Percentiles rank a stretch among this genome's conserved stretches.
These are phyloP conservation scores for Venustaconcha ellipsiformis DNA, from an alignment of 1,140 invertebrate species.

Conservation along the genomic window DNA sequence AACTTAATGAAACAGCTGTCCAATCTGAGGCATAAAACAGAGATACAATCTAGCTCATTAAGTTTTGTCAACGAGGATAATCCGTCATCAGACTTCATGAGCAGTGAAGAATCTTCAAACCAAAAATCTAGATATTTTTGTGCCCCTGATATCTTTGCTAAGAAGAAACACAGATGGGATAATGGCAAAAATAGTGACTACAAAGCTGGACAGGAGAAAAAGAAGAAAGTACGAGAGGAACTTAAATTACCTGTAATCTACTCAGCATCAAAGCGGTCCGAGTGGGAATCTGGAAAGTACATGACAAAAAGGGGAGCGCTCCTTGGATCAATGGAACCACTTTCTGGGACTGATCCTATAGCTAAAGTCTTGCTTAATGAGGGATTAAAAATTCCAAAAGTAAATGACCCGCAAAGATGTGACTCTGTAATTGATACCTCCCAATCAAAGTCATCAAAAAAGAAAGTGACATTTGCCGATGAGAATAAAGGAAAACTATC, in stretches of 20 bases:
- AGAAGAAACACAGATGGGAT: conserved; percentile 11
- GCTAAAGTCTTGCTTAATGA: conserved; percentile 17
- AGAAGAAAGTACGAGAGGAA: conserved; percentile 27
- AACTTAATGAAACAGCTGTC: conserved; percentile 38
- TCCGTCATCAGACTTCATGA: too few relatives aligned
- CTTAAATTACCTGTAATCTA: conserved; percentile 29
- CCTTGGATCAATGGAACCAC: conserved; percentile 6
- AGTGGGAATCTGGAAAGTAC: conserved; percentile 29
- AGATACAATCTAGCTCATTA: too few relatives aligned
- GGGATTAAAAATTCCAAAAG: conserved; percentile 26
- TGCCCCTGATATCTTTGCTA: conserved; percentile 38
- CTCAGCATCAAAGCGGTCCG: conserved; percentile 25
- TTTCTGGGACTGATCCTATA: conserved; percentile 21
- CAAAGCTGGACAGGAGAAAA: conserved; percentile 8
- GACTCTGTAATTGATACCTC: conserved; percentile 17
- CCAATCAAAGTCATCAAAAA: conserved; percentile 10
- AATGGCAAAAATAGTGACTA: conserved; percentile 9
- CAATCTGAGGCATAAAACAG: conserved; percentile 11
- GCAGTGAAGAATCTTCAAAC: too few relatives aligned
- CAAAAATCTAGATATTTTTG: conserved; percentile 29
- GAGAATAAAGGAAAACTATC: conserved; percentile 12
- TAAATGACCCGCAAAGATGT: conserved; percentile 25
- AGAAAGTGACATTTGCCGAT: conserved; percentile 34
- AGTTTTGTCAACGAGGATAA: too few relatives aligned
- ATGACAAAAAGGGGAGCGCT: neutral